A percentile compares a stretch with the other conserved stretches of the same genome.
Evolutionary conservation across 2,797 vertebrate genomes (phyloP).

Genomic region (Melopsittacus undulatus): DNA sequence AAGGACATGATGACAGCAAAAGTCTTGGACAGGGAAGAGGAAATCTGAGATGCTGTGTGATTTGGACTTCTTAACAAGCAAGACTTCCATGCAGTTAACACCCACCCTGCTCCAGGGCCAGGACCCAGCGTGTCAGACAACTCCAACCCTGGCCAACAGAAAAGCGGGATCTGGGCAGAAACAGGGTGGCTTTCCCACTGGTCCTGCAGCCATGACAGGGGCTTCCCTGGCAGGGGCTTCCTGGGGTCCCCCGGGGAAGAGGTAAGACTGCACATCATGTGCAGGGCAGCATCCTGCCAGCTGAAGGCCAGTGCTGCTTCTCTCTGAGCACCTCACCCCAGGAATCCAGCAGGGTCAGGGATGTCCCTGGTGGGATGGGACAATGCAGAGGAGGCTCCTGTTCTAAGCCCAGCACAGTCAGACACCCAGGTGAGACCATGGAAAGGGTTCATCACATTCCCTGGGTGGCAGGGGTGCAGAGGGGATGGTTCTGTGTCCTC

Average conservation of each 20-base stretch:
- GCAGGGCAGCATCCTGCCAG: background rate
- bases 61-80: slow-evolving; percentile 9
- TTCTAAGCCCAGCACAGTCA: fast-evolving
- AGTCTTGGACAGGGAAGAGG: background rate
- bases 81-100: background rate
- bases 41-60: background rate
- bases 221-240: background rate
- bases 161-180: background rate
- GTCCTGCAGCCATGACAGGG: background rate
- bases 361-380: background rate
- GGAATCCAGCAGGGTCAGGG: background rate
- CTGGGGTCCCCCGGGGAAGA: background rate
- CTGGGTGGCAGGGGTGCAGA: background rate
- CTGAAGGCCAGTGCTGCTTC: fast-evolving
- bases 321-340: background rate
- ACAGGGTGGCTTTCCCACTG: fast-evolving
- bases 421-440: background rate
- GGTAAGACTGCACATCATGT: fast-evolving
- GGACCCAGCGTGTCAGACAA: background rate
- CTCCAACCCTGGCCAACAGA: background rate
- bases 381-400: background rate
- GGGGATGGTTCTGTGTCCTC: background rate
- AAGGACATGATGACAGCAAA: slow-evolving; percentile 41
- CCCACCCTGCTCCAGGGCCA: background rate
- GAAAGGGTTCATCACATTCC: background rate